These are phyloP conservation scores for Virgularia gustaviana DNA, from an alignment of 92 coral and sea anemone genomes.

Conservation along the genomic window DNA sequence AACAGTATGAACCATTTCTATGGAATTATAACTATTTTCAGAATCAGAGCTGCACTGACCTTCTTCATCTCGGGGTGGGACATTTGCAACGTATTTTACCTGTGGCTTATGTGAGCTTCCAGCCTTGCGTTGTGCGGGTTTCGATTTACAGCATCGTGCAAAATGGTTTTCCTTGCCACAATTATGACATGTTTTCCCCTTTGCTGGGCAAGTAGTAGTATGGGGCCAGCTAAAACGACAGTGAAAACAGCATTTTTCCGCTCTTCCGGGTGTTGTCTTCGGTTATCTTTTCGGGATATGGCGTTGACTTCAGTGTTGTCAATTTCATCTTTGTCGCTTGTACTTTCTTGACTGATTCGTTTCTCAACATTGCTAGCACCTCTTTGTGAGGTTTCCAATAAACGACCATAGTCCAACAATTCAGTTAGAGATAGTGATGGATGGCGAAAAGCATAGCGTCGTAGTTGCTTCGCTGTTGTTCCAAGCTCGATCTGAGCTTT, in stretches of 20 bases:
- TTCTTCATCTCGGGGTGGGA: no score
- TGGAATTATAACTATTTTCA: not conserved
- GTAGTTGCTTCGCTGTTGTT: constrained; percentile 2
- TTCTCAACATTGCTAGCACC: not conserved
- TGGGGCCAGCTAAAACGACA: not conserved
- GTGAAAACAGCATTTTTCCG: not conserved
- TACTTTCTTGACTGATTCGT: not conserved
- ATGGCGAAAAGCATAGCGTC: constrained; percentile 8
- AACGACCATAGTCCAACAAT: constrained; percentile 3
- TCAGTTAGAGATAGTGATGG: not conserved
- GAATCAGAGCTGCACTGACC: not conserved
- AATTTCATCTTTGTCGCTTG: no score
- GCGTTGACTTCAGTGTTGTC: no score
- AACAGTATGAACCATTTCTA: not conserved
- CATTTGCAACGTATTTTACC: not conserved
- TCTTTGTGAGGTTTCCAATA: not conserved
- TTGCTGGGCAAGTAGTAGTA: not conserved
- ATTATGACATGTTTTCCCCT: not conserved
- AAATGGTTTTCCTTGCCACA: not conserved
- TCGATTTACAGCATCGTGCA: not conserved
- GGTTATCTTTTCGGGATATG: not conserved
- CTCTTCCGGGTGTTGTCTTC: not conserved
- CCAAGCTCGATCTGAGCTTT: constrained; percentile 12
- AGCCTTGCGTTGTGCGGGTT: not conserved
- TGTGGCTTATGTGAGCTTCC: not conserved